Evolutionary conservation across 2,797 vertebrate genomes (phyloP), one percentile per base, ranked within the genome.

Genomic region (Eupleurogrammus muticus): DNA sequence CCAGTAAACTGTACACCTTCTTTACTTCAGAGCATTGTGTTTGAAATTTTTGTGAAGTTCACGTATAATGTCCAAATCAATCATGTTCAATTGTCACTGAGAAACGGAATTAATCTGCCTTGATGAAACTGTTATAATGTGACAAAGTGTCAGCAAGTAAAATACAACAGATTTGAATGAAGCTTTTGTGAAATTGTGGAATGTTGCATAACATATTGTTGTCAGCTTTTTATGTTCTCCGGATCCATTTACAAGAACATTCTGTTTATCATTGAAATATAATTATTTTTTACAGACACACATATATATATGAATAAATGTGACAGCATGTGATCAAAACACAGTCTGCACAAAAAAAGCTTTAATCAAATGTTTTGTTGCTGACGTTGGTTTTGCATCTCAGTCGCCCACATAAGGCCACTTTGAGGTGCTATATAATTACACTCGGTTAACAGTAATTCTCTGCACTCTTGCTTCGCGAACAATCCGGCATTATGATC

Each of bases 401-500:
- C 56, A 55, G 61, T 79, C 66, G 70, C 86, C 86, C 87, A 89
- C 87, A 78, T 73, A 73, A 69, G 73, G 82, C 83, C 77, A 64
- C 67, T 70, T 72, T 47, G 63, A 87, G 79, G 77, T 73, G 58
- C 55, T 49, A 77, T 79, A 61, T 88, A 90, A 91, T 90, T 90
- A 86, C 53, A 59, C 61, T 66, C 59, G 28, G 75, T 78, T 88
- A 85, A 80, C 68, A 75, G 75, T 85, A 76, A 87, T 82, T 88
- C 82, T 81, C 68, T 57, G 59, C 81, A 60, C 68, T 68, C 85
- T 88, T 65, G 40, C 72, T 89, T 79, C 77, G 80, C 84, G 82
- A 91, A 89, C 89, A 90, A 89, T 89, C 80, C 58, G 42, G 61
- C 65, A 64, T 84, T 77, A 73, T 85, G 65, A 90, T 81, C 70